A percentile compares a stretch with the other conserved stretches of the same genome.
phyloP scores from a whole-genome alignment of 1,140 invertebrate species.

The Rhizoglyphus robini region DNA sequence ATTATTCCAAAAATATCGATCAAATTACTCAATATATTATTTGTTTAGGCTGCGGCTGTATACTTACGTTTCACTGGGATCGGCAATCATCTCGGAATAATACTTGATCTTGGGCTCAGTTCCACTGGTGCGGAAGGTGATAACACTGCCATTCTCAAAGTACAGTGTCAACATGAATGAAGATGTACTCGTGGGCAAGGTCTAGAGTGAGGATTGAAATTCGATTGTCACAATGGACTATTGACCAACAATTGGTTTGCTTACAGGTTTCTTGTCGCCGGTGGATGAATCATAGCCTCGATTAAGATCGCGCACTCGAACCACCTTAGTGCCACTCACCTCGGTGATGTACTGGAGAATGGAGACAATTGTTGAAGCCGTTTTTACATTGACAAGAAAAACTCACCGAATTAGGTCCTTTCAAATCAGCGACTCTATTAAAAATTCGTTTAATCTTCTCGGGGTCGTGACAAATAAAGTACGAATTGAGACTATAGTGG shows the following conservation, averaged over 20 bases:
- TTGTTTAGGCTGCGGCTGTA: slow-evolving; percentile 1
- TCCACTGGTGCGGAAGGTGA: slow-evolving; percentile 85
- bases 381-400: neutral
- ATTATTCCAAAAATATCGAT: slow-evolving; percentile 44
- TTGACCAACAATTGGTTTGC: slow-evolving; percentile 27
- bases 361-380: neutral
- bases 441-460: slow-evolving; percentile 60
- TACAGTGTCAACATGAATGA: slow-evolving; percentile 94
- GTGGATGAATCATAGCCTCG: slow-evolving; percentile 67
- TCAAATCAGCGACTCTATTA: slow-evolving; percentile 59
- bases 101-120: slow-evolving; percentile 98
- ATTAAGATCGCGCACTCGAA: slow-evolving; percentile 67
- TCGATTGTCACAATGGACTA: slow-evolving; percentile 20
- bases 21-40: slow-evolving; percentile 7
- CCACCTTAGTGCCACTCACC: slow-evolving; percentile 48
- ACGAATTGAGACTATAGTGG: slow-evolving; percentile 71
- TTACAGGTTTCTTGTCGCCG: slow-evolving; percentile 51
- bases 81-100: slow-evolving; percentile 75
- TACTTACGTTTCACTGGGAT: slow-evolving; percentile 46
- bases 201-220: slow-evolving; percentile 29
- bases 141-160: slow-evolving; percentile 69
- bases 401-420: slow-evolving; percentile 48
- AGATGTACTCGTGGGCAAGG: slow-evolving; percentile 55
- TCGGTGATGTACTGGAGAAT: slow-evolving; percentile 15
- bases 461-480: slow-evolving; percentile 69